A percentile compares a stretch with the other conserved stretches of the same genome.
These are phyloP conservation scores for Oryzias woworae DNA, from an alignment of 2,113 vertebrate species.

Conservation along the genomic window DNA sequence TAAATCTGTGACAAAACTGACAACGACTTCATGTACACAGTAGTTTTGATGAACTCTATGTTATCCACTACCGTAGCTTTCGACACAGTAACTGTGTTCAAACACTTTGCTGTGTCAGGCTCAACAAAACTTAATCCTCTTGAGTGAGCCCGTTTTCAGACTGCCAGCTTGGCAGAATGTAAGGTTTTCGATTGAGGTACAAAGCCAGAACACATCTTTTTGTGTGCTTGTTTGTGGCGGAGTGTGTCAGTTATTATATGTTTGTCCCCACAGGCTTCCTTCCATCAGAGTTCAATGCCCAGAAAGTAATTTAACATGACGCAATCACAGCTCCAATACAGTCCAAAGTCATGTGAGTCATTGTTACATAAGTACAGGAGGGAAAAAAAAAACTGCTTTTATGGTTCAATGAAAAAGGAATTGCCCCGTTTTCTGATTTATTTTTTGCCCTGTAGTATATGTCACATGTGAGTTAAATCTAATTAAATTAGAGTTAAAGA, in stretches of 20 bases:
- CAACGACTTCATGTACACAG: constrained; percentile 32
- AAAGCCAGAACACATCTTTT: constrained; percentile 34
- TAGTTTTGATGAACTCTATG: constrained; percentile 52
- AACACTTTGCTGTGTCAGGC: constrained; percentile 60
- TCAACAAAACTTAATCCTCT: constrained; percentile 61
- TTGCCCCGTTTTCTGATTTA: no score
- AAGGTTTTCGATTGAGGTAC: constrained; percentile 46
- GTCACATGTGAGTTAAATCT: no score
- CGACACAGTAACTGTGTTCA: constrained; percentile 56
- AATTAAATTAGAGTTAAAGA: no score
- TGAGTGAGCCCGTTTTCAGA: constrained; percentile 51
- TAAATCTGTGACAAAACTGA: constrained; percentile 44
- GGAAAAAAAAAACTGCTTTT: constrained; percentile 21
- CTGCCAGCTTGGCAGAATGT: constrained; percentile 46
- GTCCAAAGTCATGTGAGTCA: constrained; percentile 59
- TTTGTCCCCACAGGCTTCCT: constrained; percentile 42
- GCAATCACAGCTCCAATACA: constrained; percentile 34
- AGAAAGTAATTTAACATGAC: constrained; percentile 41
- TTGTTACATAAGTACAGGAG: constrained; percentile 32
- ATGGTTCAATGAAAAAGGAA: no score
- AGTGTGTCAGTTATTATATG: constrained; percentile 17
- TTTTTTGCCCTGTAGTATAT: no score
- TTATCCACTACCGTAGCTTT: constrained; percentile 30
- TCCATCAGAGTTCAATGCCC: constrained; percentile 31
- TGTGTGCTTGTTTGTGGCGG: constrained; percentile 26